Base-by-base conservation (phyloP, 2,888 invertebrate genomes). In the Nemapogon koenigi region DNA sequence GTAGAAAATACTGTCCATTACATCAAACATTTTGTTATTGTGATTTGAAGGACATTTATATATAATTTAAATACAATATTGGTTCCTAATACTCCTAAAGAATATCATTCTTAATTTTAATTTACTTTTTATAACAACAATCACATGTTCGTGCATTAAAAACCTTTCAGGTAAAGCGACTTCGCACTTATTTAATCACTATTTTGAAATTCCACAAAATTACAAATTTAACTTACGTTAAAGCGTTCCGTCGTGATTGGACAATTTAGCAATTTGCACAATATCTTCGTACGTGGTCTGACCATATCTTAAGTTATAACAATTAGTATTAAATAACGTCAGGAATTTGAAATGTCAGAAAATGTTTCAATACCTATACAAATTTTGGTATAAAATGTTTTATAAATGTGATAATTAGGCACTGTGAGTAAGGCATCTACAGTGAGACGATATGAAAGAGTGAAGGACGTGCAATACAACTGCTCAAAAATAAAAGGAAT, bases 381-480 rank as follows among this genome's bases (percentile, higher is more conserved):
- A 73, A 71, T 70, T 71, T 36, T 73, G 69, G 62, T 73, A 73
- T 59, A 70, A 68, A 66, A 67, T 69, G 71, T 31, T 42, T 45
- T 40, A 46, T 39, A 43, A 42, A 41, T 44, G 44, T 71, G 75
- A 75, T 61, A 73, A 63, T 65, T 82, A 88, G 88, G 88, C 88
- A 88, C 88, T 87, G 88, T 86, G 85, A 86, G 84, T 87, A 88
- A 88, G 88, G 88, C 88, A 88, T 81, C 88, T 88, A 88, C 87
- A 87, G 85, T 87, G 87, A 83, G 78, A 76, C 75, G 83, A 83
- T 82, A 81, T 82, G 70, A 68, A 61, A 62, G 63, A 13, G 28
- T 4, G 6, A 33, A 33, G 33, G 33, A 11, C 11, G 13, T n/a
- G 22, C 22, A 22, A 6, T 7, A 10, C 10, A 6, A 22, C 10